Evolutionary conservation across 2,888 invertebrate genomes (phyloP).

Genomic region (Smittia sp.): DNA sequence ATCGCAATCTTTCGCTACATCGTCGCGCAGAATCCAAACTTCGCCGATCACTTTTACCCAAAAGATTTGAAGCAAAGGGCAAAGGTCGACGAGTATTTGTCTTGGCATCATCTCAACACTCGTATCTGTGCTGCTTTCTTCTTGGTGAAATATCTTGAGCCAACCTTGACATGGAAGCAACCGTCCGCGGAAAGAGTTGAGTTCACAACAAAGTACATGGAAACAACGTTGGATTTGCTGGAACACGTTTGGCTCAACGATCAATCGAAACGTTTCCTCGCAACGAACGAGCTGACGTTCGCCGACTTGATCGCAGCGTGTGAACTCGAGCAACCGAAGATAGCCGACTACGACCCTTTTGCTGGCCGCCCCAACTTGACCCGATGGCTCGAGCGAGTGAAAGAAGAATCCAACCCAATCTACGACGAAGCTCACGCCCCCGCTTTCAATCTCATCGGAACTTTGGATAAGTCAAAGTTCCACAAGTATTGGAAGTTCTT

Average conservation of each 20-base stretch:
- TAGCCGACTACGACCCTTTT: slow-evolving; percentile 65
- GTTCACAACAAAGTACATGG: slow-evolving; percentile 48
- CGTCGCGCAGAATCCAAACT: slow-evolving; percentile 39
- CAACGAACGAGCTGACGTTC: slow-evolving; percentile 63
- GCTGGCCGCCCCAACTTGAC: slow-evolving; percentile 61
- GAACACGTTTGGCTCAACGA: slow-evolving; percentile 60
- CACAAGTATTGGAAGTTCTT: not conserved
- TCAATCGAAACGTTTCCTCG: slow-evolving; percentile 56
- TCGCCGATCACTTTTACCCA: slow-evolving; percentile 64
- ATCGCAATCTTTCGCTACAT: slow-evolving; percentile 65
- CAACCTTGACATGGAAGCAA: slow-evolving; percentile 55
- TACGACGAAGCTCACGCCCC: slow-evolving; percentile 63
- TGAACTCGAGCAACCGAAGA: slow-evolving; percentile 73
- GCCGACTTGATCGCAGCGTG: slow-evolving; percentile 75
- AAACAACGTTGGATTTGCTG: slow-evolving; percentile 41
- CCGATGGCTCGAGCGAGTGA: slow-evolving; percentile 65
- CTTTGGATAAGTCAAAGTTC: not conserved
- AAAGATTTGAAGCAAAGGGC: slow-evolving; percentile 58
- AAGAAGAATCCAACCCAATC: slow-evolving; percentile 59
- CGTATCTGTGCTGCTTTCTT: slow-evolving; percentile 61
- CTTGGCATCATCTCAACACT: slow-evolving; percentile 69
- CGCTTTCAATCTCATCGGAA: not conserved
- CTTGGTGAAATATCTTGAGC: slow-evolving; percentile 52
- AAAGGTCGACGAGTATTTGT: slow-evolving; percentile 65
- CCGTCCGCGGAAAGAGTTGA: slow-evolving; percentile 52